Evolutionary conservation across 1,140 invertebrate species (phyloP).

Genomic region (Goniozus legneri): DNA sequence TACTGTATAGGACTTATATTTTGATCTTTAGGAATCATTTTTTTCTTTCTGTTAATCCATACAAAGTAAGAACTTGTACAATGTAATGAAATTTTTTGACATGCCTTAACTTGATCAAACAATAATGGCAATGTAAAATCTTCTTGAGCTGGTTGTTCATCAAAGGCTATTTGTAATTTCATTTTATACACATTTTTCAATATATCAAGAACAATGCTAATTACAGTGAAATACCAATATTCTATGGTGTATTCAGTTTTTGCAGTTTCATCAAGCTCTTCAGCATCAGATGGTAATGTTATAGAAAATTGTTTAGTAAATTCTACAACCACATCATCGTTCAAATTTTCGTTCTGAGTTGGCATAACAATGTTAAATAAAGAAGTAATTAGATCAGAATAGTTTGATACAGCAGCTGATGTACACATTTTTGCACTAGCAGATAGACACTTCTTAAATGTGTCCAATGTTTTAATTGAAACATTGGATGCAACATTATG

Average conservation of each 20-base stretch:
- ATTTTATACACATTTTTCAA: slow-evolving; percentile 38
- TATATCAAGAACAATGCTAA: slow-evolving; percentile 29
- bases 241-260: slow-evolving; percentile 12
- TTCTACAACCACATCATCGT: no score
- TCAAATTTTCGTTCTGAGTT: background rate
- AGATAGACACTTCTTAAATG: slow-evolving; percentile 31
- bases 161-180: slow-evolving; percentile 19
- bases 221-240: slow-evolving; percentile 27
- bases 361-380: slow-evolving; percentile 4
- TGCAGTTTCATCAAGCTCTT: no score
- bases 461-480: slow-evolving; percentile 12
- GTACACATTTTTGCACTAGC: slow-evolving; percentile 27
- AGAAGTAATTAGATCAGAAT: slow-evolving; percentile 24
- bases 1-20: slow-evolving; percentile 27
- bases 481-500: slow-evolving; percentile 53
- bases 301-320: no score
- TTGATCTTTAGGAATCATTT: slow-evolving; percentile 11
- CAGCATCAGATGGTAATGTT: no score
- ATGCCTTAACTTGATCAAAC: slow-evolving; percentile 36
- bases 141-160: slow-evolving; percentile 30
- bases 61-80: slow-evolving; percentile 31
- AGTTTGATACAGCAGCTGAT: slow-evolving; percentile 10
- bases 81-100: slow-evolving; percentile 21
- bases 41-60: slow-evolving; percentile 30
- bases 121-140: slow-evolving; percentile 33